These are phyloP conservation scores for Acrocephalus arundinaceus DNA, from an alignment of 2,113 vertebrate species.

Conservation along the genomic window DNA sequence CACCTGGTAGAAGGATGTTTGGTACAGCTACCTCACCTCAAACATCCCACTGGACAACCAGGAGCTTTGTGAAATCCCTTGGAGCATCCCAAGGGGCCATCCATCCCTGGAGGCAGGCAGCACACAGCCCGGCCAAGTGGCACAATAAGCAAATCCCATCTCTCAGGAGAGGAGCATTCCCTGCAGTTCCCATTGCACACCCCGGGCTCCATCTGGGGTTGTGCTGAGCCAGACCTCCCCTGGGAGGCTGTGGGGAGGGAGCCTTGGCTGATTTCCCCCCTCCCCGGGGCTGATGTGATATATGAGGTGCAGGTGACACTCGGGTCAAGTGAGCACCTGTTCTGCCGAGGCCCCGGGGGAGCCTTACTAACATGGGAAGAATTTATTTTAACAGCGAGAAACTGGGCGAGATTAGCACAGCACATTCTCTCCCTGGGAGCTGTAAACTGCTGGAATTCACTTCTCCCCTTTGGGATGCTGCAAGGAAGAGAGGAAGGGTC, in stretches of 20 bases:
- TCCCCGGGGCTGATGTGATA: slow-evolving; percentile 62
- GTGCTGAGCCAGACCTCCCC: slow-evolving; percentile 43
- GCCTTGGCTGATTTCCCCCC: background rate
- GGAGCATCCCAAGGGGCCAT: background rate
- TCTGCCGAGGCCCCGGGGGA: slow-evolving; percentile 67
- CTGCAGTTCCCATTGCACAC: background rate
- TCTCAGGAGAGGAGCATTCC: background rate
- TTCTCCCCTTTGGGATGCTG: slow-evolving; percentile 3
- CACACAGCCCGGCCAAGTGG: background rate
- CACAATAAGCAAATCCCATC: background rate
- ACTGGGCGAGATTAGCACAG: slow-evolving; percentile 30
- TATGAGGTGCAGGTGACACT: slow-evolving; percentile 69
- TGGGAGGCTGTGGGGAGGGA: background rate
- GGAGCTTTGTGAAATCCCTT: background rate
- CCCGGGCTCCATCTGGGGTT: slow-evolving; percentile 8
- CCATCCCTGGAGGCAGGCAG: background rate
- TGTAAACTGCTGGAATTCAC: slow-evolving; percentile 52
- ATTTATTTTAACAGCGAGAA: slow-evolving; percentile 60
- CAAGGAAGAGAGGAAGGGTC: background rate
- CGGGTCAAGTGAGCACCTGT: slow-evolving; percentile 75
- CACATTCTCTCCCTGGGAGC: slow-evolving; percentile 22
- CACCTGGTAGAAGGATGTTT: background rate
- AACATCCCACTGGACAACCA: background rate
- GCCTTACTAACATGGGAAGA: slow-evolving; percentile 66
- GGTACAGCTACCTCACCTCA: background rate